Conservation (phyloP, 92 coral and sea anemone species). For the Phenganax subtilis region DNA sequence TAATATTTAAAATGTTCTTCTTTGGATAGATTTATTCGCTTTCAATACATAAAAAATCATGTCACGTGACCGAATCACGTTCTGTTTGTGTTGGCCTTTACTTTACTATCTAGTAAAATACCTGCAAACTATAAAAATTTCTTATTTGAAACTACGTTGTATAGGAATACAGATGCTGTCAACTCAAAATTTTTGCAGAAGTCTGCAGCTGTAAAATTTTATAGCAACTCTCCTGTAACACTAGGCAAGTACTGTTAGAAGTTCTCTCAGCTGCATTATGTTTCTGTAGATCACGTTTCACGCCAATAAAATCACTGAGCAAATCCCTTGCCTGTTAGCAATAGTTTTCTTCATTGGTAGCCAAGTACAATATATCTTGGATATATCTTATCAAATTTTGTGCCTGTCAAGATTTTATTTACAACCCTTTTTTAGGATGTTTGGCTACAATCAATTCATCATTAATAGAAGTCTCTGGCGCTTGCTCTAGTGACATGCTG, state of each 20-base stretch:
- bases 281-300: too few species aligned
- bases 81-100: too few species aligned
- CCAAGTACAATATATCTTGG: too few species aligned
- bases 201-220: neutral
- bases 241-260: neutral
- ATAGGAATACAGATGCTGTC: neutral
- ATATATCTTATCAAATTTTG: neutral
- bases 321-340: too few species aligned
- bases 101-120: too few species aligned
- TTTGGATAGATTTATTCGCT: too few species aligned
- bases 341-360: too few species aligned
- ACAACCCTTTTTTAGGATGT: conserved; percentile 10
- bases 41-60: too few species aligned
- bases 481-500: conserved; percentile 9
- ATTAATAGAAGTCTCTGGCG: neutral
- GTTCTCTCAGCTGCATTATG: too few species aligned
- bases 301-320: too few species aligned
- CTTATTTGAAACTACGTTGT: neutral
- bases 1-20: too few species aligned
- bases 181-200: neutral
- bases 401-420: neutral
- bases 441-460: neutral
- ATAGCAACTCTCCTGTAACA: neutral
- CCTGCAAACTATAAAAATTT: neutral
- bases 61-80: too few species aligned